A percentile compares a stretch with the other conserved stretches of the same genome.
These are phyloP conservation scores for Hycleus phaleratus DNA, from an alignment of 1,140 invertebrate genomes.

Conservation along the genomic window DNA sequence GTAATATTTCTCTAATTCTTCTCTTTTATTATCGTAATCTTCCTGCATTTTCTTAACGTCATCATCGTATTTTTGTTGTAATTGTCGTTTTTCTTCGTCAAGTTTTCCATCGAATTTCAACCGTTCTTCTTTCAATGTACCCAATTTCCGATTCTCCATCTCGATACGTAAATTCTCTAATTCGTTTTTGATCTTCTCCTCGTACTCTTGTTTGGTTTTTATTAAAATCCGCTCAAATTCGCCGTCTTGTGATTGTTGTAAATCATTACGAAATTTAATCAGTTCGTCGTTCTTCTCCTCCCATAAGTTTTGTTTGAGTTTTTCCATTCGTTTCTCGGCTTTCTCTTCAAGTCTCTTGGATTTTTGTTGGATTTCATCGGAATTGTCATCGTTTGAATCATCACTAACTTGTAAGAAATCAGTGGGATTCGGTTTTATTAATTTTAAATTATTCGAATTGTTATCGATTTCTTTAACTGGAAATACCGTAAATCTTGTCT, in stretches of 20 bases:
- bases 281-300: constrained; percentile 39
- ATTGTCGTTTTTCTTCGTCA: constrained; percentile 38
- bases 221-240: constrained; percentile 47
- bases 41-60: constrained; percentile 42
- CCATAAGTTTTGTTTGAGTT: constrained; percentile 35
- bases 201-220: constrained; percentile 41
- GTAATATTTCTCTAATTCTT: constrained; percentile 41
- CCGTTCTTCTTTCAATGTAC: constrained; percentile 41
- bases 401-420: constrained; percentile 47
- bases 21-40: constrained; percentile 42
- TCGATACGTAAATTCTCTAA: constrained; percentile 41
- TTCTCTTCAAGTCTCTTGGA: constrained; percentile 45
- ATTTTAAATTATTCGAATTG: constrained; percentile 32
- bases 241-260: constrained; percentile 46
- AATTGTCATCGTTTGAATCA: constrained; percentile 16
- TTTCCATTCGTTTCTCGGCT: constrained; percentile 45
- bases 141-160: constrained; percentile 38
- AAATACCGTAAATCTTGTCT: constrained; percentile 25
- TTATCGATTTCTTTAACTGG: constrained; percentile 17
- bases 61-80: constrained; percentile 40
- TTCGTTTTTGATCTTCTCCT: constrained; percentile 38
- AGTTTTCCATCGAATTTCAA: constrained; percentile 41
- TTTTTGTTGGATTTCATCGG: constrained; percentile 31
- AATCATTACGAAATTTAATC: constrained; percentile 36
- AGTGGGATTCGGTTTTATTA: constrained; percentile 45